Base-by-base conservation (phyloP, 2,113 vertebrate genomes). In the Malurus alboscapulatus region DNA sequence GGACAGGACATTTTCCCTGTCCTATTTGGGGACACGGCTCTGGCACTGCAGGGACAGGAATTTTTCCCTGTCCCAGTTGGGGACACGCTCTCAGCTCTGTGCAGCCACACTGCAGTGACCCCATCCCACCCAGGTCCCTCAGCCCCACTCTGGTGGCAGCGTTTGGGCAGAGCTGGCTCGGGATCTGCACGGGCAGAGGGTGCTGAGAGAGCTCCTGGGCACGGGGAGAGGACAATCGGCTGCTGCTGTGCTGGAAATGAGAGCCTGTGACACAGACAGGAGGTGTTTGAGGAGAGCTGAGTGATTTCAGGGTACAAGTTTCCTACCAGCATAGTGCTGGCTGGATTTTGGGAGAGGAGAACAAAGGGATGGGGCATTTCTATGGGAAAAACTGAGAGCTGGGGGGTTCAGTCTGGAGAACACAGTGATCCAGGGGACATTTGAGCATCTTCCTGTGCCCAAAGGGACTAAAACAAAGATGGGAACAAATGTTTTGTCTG, bases 21-120 rank as follows among this genome's bases (percentile, higher is more conserved):
- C 55, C 63, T 32, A 0, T 17, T 0, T 4, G 29, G 21, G 42
- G 16, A 47, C 9, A 1, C 12, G 47, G 47, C 34, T 10, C 21
- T 68, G 38, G 29, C 3, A 1, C 40, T 57, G 53, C 61, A 71
- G 79, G 40, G 20, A 7, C 0, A 29, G 24, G 27, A 38, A 58
- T 19, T 34, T 75, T 55, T 78, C n/a, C 17, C 25, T 29, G 19
- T 54, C 55, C 63, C 32, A 0, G 18, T 0, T 4, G 29, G 21
- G 42, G 16, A 47, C 9, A 1, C 12, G 40, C 42, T 30, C 14
- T 73, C 21, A 44, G 8, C 38, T 0, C 32, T 7, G 4, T 10
- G 42, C 3, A 27, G 71, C 22, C 48, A 27, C 63, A 7, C 32
- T 1, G 0, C 25, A 3, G 5, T 12, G 58, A 2, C 42, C 54